Base-by-base conservation (phyloP, 1,140 invertebrate genomes). In the Diachasma alloeum region DNA sequence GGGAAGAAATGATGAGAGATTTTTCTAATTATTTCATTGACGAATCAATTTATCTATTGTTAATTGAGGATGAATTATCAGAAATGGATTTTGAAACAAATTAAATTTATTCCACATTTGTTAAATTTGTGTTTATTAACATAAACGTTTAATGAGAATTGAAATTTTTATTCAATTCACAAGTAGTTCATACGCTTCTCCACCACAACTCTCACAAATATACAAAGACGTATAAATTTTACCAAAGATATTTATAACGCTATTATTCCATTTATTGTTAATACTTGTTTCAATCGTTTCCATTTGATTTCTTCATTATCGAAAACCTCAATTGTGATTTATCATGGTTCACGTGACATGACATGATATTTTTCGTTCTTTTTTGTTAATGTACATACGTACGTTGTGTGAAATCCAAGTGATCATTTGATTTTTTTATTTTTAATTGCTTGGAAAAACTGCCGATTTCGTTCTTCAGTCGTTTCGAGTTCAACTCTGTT, bases 241-340 rank as follows among this genome's bases (percentile, higher is more conserved):
- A 84, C 83, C 83, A 84, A 84, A 84, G 83, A 84, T 84, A 81
- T 84, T 78, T 77, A 77, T 79, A 68, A 72, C 6, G 42, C 44
- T 48, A 72, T 72, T 72, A 48, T 66, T 53, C 63, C 46, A 66
- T 66, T 73, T 24, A 66, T 15, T 44, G 24, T 63, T 72, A 72
- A 66, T 73, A 59, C 74, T 76, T 79, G 74, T 75, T 68, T 75
- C 71, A 72, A 83, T 75, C 48, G 22, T 63, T 67, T 80, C 83
- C 78, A 74, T 74, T 83, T 83, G 3, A 10, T 31, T 81, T 66
- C 75, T 78, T 66, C 26, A 69, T 72, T 72, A 48, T 68, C 22
- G 15, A 75, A 59, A 44, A 44, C 24, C 37, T 69, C 74, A 69
- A 76, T 79, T 78, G 77, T 78, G 77, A 78, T 78, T 53, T 39